Evolutionary conservation across 2,888 invertebrate species (phyloP), one percentile per base, ranked within the genome.

Genomic region (Reticulitermes lucifugus): DNA sequence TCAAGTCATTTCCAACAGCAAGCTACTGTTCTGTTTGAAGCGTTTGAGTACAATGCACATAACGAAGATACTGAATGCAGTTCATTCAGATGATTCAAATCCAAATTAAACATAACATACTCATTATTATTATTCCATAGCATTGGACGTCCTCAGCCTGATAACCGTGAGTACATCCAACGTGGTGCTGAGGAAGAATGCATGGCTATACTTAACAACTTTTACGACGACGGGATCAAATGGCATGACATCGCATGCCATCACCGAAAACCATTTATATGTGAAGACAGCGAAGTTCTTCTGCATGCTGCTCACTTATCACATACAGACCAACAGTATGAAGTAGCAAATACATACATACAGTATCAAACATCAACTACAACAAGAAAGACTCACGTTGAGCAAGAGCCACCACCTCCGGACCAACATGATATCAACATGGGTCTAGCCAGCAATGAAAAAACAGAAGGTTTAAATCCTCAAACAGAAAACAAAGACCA

Each of bases 221-320:
- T 97, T 92, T 97, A 97, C 93, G 96, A 96, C 89, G 97, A 97
- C 89, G 97, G 97, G 43, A 95, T 97, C 81, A 96, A 96, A 91
- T 97, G 97, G 97, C 97, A 97, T 90, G 92, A 97, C 90, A 97
- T 97, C 80, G 97, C 97, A 87, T 97, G 97, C 90, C 97, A 97
- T 90, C 97, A 97, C 90, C 94, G 95, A 90, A 97, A 97, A 91
- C 95, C 97, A 0, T 96, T 96, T 92, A 95, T 97, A 51, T 97
- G 97, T 90, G 97, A 97, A 90, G 97, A 97, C 89, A 97, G 25
- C 25, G 41, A 51, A 29, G 35, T 22, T 21, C 35, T 46, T 21
- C 59, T 59, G 46, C 29, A 71, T 29, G 14, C 60, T 14, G 60
- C 60, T 60, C 60, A 60, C 21, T 22, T 60, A 60, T 18, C 60